A percentile compares a stretch with the other conserved stretches of the same genome.
Conservation (phyloP, 2,113 vertebrate genomes). For the Campylomormyrus numenius region DNA sequence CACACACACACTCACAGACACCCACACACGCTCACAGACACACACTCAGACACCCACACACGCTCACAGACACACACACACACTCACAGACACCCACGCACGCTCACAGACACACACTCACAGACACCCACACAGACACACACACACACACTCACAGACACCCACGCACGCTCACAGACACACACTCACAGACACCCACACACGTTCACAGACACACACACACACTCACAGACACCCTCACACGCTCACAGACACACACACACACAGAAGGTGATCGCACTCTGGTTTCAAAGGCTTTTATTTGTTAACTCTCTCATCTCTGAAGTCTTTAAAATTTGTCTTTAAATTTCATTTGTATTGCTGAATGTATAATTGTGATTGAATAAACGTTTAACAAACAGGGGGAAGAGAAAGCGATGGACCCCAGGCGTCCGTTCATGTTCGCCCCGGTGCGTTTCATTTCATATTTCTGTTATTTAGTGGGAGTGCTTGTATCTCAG, state of each 20-base stretch:
- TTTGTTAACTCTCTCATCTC: background rate
- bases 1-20: background rate
- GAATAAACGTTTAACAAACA: slow-evolving; percentile 29
- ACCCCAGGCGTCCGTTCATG: slow-evolving; percentile 58
- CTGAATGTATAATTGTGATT: background rate
- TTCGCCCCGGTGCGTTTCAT: slow-evolving; percentile 72
- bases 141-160: slow-evolving; percentile 11
- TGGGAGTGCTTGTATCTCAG: background rate
- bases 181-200: background rate
- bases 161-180: background rate
- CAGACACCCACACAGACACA: background rate
- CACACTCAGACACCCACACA: too few relatives aligned
- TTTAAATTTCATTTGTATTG: background rate
- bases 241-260: slow-evolving; percentile 3
- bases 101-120: slow-evolving; percentile 22
- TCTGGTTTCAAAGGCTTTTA: background rate
- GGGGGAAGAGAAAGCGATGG: slow-evolving; percentile 58
- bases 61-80: background rate
- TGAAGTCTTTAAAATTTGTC: background rate
- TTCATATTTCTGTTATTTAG: background rate
- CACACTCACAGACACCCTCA: too few relatives aligned
- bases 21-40: background rate
- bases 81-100: background rate
- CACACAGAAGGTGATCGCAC: background rate
- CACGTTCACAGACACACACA: slow-evolving; percentile 22